phyloP scores from a whole-genome alignment of 2,888 invertebrate genomes.

The Drosophila kanekoi region DNA sequence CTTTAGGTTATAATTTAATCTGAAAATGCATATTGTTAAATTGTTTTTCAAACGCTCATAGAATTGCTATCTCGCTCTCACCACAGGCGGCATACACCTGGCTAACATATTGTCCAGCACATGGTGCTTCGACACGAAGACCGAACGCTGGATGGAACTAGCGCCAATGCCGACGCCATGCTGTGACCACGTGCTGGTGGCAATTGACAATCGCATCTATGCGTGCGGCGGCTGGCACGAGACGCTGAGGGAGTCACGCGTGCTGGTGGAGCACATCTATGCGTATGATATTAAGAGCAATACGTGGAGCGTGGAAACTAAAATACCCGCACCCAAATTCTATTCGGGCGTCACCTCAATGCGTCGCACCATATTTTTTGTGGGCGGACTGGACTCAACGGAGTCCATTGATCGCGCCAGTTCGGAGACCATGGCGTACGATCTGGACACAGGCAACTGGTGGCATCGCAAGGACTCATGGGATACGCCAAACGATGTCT shows the following conservation, averaged over 20 bases:
- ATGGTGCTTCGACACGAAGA: conserved; percentile 86
- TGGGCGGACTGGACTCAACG: conserved; percentile 89
- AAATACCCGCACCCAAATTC: conserved; percentile 88
- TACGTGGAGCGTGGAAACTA: conserved; percentile 87
- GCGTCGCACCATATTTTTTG: conserved; percentile 88
- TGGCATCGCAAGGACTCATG: conserved; percentile 87
- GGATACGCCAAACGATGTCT: conserved; percentile 89
- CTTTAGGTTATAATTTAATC: too few species aligned
- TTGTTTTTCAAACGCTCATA: background rate
- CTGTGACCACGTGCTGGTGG: conserved; percentile 89
- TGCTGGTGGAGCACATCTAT: conserved; percentile 88
- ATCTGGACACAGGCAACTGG: conserved; percentile 88
- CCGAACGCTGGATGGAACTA: conserved; percentile 86
- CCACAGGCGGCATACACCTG: conserved; percentile 82
- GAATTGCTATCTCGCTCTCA: conserved; percentile 52
- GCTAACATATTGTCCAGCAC: conserved; percentile 85
- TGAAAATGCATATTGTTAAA: too few species aligned
- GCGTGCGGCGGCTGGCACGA: conserved; percentile 89
- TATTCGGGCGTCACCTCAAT: conserved; percentile 89
- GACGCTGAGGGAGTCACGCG: conserved; percentile 86
- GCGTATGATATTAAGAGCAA: conserved; percentile 87
- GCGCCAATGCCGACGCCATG: conserved; percentile 87
- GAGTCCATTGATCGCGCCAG: conserved; percentile 89
- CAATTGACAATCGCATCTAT: conserved; percentile 87
- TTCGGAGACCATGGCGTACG: conserved; percentile 88